These are phyloP conservation scores for Adelges cooleyi DNA, from an alignment of 1,140 invertebrate species.

Conservation along the genomic window DNA sequence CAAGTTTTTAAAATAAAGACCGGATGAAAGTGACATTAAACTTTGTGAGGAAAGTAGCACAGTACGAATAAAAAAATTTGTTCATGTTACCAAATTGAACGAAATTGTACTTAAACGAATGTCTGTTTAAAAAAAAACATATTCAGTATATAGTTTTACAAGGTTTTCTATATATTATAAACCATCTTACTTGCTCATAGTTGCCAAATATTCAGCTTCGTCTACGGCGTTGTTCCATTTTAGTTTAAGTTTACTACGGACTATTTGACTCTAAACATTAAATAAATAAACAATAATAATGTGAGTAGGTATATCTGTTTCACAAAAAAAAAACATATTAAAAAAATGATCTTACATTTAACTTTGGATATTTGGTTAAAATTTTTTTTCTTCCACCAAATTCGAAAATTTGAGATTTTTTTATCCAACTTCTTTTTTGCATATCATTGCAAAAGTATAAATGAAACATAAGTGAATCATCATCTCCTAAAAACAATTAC, in stretches of 20 bases:
- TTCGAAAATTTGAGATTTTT: background rate
- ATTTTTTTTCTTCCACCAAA: background rate
- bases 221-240: conserved; percentile 12
- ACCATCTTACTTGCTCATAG: background rate
- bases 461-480: background rate
- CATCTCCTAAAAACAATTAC: background rate
- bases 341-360: background rate
- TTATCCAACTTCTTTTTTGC: conserved; percentile 7
- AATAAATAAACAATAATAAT: background rate
- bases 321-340: too few species aligned
- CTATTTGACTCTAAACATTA: background rate
- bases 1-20: too few species aligned
- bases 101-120: too few species aligned
- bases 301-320: too few species aligned
- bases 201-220: conserved; percentile 3
- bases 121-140: too few species aligned
- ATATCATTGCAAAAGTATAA: background rate
- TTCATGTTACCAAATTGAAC: too few species aligned
- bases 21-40: too few species aligned
- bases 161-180: too few species aligned
- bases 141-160: too few species aligned
- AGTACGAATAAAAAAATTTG: too few species aligned
- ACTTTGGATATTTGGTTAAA: background rate
- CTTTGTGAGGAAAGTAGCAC: too few species aligned
- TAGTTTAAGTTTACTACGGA: background rate